A percentile compares a stretch with the other conserved stretches of the same genome.
Conservation (phyloP, 2,113 vertebrate genomes). For the Atrichornis clamosus region DNA sequence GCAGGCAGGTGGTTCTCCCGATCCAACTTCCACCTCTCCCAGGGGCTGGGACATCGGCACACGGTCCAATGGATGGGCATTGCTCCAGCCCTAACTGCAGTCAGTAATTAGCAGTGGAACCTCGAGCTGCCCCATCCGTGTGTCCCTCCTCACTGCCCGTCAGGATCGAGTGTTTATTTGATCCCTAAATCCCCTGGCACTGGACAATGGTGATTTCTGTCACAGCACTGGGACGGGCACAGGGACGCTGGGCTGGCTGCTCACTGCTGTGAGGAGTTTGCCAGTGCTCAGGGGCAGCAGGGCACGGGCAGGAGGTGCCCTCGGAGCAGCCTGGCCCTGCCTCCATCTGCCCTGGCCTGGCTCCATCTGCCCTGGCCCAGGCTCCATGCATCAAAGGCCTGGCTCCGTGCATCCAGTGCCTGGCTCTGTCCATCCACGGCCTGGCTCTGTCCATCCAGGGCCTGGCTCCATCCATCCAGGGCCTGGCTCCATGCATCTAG, state of each 20-base stretch:
- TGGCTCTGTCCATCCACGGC: background rate
- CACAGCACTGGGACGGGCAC: rapidly evolving
- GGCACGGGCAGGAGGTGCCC: background rate
- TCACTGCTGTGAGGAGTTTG: background rate
- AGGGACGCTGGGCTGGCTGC: background rate
- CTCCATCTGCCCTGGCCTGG: background rate
- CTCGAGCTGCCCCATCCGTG: rapidly evolving
- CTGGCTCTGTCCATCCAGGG: too few relatives aligned
- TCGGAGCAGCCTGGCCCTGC: background rate
- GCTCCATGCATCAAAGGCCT: too few relatives aligned
- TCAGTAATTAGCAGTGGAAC: rapidly evolving
- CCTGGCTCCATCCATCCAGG: rapidly evolving
- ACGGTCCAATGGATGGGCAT: rapidly evolving
- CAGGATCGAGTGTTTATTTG: rapidly evolving
- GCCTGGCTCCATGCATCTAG: too few relatives aligned
- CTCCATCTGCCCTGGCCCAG: background rate
- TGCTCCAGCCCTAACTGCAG: background rate
- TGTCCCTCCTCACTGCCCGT: background rate
- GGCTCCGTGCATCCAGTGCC: too few relatives aligned
- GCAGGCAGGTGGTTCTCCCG: background rate
- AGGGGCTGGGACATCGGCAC: rapidly evolving
- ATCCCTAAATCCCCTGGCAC: rapidly evolving
- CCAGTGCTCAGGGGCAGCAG: background rate
- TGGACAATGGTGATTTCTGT: background rate
- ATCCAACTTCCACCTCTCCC: background rate